Evolutionary conservation across 2,797 vertebrate genomes (phyloP), one percentile per base, ranked within the genome.

Genomic region (Prionace glauca): DNA sequence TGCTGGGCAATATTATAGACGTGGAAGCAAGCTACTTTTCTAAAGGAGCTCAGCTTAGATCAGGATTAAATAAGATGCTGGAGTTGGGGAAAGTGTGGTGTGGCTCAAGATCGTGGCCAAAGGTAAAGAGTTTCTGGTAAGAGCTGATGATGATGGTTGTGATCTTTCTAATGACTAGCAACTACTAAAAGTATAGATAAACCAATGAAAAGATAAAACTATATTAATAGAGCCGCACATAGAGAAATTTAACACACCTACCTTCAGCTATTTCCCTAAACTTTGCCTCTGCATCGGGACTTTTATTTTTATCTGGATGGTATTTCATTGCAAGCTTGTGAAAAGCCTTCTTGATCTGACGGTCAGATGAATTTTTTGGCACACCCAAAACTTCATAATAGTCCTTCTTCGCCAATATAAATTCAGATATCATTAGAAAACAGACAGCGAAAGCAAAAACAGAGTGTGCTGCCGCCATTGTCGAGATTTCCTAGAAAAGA

Each of bases 241-340:
- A 24, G 16, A 92, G 16, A 14, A 0, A n/a, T 92, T 67, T 67
- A 67, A n/a, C n/a, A 18, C 56, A 45, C 95, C 50, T 96, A 99
- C 99, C 99, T 97, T 99, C 99, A 11, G 99, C 99, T 96, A 99
- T 99, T 97, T 99, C 99, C 96, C 98, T 98, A 97, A 99, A 99
- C 96, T 98, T 99, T 11, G 98, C 97, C 97, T 99, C 99, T 1
- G 99, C 98, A 95, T 98, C 98, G 3, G 99, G 98, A 96, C 97
- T 98, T 97, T 99, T 99, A 97, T 99, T 99, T 97, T 98, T 98
- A 97, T 99, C 99, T 0, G 99, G 99, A 71, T 99, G 99, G 96
- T 99, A 99, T 96, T 98, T 99, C 97, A 99, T 98, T 72, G 99
- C 99, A 96, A 99, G 97, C 94, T 98, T 99, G 90, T 99, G 99